Evolutionary conservation across 37 sponge, comb jelly and placozoan species (phyloP).

Genomic region (Spongilla lacustris): DNA sequence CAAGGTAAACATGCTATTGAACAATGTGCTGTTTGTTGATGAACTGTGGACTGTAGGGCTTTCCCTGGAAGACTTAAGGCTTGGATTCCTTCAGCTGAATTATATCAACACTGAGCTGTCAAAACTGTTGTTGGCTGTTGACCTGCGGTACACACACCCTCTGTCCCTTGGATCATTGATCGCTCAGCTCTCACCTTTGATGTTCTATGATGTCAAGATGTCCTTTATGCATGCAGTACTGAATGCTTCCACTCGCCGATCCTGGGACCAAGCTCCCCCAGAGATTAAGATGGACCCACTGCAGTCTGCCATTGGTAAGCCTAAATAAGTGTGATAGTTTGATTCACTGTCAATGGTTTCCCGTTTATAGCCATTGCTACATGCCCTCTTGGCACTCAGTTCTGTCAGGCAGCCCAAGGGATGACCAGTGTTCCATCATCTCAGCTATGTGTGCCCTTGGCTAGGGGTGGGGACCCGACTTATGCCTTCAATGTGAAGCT

Average conservation of each 20-base stretch:
- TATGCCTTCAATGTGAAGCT: conserved; percentile 97
- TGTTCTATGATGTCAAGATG: conserved; percentile 89
- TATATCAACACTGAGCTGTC: conserved; percentile 70
- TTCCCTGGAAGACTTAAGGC: conserved; percentile 53
- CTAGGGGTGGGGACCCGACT: conserved; percentile 96
- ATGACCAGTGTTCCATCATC: conserved; percentile 82
- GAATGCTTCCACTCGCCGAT: conserved; percentile 78
- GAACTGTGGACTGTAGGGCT: conserved; percentile 19
- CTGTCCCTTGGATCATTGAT: conserved; percentile 67
- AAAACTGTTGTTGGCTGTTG: conserved; percentile 67
- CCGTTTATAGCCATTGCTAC: conserved; percentile 32
- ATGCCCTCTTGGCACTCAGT: conserved; percentile 59
- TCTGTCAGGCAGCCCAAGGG: conserved; percentile 88
- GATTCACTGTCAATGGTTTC: not conserved
- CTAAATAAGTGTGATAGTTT: not conserved
- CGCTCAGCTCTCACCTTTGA: conserved; percentile 24
- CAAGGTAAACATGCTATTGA: conserved; percentile 29
- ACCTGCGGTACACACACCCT: conserved; percentile 60
- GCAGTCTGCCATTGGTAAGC: conserved; percentile 60
- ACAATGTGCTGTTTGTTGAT: not conserved
- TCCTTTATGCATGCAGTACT: conserved; percentile 80
- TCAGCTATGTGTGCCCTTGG: conserved; percentile 87
- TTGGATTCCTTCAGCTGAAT: conserved; percentile 75
- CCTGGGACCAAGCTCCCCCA: conserved; percentile 84
- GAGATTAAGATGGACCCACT: conserved; percentile 95